A percentile compares a stretch with the other conserved stretches of the same genome.
phyloP scores from a whole-genome alignment of 2,113 vertebrate species.

The Hystrix cristata region DNA sequence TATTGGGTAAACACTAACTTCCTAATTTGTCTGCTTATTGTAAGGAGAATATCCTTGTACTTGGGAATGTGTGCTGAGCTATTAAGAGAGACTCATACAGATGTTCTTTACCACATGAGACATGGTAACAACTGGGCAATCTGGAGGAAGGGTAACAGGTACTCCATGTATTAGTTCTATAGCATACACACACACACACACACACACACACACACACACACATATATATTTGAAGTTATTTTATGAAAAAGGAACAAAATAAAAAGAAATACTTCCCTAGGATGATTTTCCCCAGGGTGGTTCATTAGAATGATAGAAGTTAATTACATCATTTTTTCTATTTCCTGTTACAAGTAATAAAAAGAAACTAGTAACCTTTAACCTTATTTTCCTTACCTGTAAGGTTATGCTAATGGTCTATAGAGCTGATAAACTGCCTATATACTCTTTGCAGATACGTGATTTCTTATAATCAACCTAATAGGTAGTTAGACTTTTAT shows the following conservation, averaged over 20 bases:
- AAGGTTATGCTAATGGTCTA: slow-evolving; percentile 48
- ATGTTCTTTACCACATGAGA: neutral
- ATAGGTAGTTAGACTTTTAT: slow-evolving; percentile 1
- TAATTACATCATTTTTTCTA: slow-evolving; percentile 77
- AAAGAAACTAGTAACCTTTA: slow-evolving; percentile 77
- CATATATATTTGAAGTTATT: slow-evolving; percentile 12
- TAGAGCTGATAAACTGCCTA: slow-evolving; percentile 69
- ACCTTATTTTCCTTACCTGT: slow-evolving; percentile 75
- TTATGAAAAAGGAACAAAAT: neutral
- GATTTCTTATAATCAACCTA: slow-evolving; percentile 39
- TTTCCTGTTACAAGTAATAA: slow-evolving; percentile 82
- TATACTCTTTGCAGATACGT: slow-evolving; percentile 68
- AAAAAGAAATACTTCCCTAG: slow-evolving; percentile 69
- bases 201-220: too few relatives aligned
- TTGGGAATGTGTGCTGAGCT: neutral
- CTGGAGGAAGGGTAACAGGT: neutral
- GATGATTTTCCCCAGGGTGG: neutral
- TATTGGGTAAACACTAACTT: neutral
- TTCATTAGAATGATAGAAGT: slow-evolving; percentile 74
- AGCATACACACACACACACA: too few relatives aligned
- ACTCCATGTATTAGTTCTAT: neutral
- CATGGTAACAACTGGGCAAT: neutral
- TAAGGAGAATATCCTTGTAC: neutral
- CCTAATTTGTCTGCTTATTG: neutral
- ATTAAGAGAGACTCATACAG: neutral